Evolutionary conservation across 1,140 invertebrate species (phyloP).

Genomic region (Dinothrombium tinctorium): DNA sequence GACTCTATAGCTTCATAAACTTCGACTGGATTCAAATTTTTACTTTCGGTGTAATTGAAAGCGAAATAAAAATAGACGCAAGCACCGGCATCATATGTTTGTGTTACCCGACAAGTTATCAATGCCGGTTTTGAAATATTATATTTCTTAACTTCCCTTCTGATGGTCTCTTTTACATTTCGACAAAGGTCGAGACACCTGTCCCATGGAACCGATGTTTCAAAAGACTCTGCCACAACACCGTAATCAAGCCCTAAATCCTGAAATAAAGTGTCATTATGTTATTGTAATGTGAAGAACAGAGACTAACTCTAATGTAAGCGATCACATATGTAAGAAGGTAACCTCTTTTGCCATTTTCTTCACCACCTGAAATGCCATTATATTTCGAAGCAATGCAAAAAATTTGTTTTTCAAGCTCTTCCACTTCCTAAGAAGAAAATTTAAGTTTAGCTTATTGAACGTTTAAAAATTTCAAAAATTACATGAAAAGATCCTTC

Average conservation of each 20-base stretch:
- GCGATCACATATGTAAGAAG: conserved; percentile 95
- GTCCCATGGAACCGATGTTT: conserved; percentile 93
- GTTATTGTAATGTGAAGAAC: conserved; percentile 12
- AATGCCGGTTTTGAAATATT: conserved; percentile 33
- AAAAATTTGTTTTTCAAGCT: conserved; percentile 56
- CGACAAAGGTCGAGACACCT: conserved; percentile 41
- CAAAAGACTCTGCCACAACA: conserved; percentile 85
- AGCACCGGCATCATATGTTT: conserved; percentile 88
- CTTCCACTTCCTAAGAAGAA: conserved; percentile 34
- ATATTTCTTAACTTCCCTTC: conserved; percentile 32
- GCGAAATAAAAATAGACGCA: conserved; percentile 97
- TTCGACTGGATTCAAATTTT: conserved; percentile 33
- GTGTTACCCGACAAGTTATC: conserved; percentile 65
- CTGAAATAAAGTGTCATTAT: conserved; percentile 17
- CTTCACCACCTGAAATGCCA: conserved; percentile 66
- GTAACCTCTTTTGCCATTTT: conserved; percentile 83
- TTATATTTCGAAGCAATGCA: conserved; percentile 37
- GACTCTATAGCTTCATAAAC: conserved; percentile 49
- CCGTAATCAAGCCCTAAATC: conserved; percentile 71
- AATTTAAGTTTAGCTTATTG: neutral
- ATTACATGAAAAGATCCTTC: too few relatives aligned
- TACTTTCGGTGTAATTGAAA: conserved; percentile 46
- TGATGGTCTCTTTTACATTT: conserved; percentile 64
- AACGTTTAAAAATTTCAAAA: too few relatives aligned
- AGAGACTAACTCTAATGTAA: conserved; percentile 42